phyloP scores from a whole-genome alignment of 2,113 vertebrate species.

The Acrocephalus kingi region DNA sequence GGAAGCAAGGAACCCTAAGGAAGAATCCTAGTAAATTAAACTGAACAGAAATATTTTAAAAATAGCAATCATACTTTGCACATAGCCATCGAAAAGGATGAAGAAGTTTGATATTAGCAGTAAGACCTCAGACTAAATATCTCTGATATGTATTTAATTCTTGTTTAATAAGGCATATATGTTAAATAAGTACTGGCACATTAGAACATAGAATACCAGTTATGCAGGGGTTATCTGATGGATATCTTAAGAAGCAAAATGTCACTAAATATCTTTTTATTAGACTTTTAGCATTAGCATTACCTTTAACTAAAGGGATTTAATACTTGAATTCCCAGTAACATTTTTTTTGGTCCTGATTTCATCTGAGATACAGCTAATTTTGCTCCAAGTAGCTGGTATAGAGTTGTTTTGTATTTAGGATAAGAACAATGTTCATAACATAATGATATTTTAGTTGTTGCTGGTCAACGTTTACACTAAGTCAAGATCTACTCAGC shows the following conservation, averaged over 20 bases:
- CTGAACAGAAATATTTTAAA: not conserved
- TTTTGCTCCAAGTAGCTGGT: not conserved
- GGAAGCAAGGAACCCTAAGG: not conserved
- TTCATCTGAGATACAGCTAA: not conserved
- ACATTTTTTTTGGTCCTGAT: not conserved
- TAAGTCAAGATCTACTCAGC: not conserved
- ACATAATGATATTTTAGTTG: not conserved
- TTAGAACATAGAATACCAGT: not conserved
- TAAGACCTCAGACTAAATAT: not conserved
- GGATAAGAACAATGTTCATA: not conserved
- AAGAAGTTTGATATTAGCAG: not conserved
- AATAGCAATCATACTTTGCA: not conserved
- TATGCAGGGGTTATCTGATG: not conserved
- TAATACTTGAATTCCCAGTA: not conserved
- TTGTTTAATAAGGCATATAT: not conserved
- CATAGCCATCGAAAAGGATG: not conserved
- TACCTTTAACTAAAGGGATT: not conserved
- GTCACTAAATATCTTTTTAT: not conserved
- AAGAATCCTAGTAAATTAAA: not conserved
- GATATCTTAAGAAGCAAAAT: not conserved
- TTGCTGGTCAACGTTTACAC: not conserved
- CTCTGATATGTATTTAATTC: not conserved
- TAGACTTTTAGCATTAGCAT: not conserved
- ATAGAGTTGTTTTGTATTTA: not conserved
- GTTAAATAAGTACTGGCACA: conserved; percentile 5